Evolutionary conservation across 2,797 vertebrate genomes (phyloP), one percentile per base, ranked within the genome.

Genomic region (Notamacropus eugenii): DNA sequence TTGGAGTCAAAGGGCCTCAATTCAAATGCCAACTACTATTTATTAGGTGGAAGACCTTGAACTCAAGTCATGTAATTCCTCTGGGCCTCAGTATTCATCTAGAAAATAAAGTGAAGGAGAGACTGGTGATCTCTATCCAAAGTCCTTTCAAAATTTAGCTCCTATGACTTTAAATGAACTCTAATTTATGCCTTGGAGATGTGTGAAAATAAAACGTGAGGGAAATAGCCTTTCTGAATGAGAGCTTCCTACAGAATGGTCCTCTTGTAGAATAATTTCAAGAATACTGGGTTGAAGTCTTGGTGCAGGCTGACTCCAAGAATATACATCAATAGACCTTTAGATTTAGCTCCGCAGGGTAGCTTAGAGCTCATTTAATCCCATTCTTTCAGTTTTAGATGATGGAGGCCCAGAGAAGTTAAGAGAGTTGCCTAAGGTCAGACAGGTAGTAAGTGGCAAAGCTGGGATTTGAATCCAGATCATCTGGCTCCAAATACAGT

Each of bases 161-260:
- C 54, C 67, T 74, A 9, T 55, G 50, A n/a, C 31, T 11, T 56
- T 50, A 67, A 54, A 90, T 62, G n/a, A 40, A 74, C 24, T 55
- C 94, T 95, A 62, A 56, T 90, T 93, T 96, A 40, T 95, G 29
- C 29, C 92, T 93, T n/a, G 24, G 29, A 94, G 40, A 56, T 52
- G 5, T 87, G 24, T 92, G 92, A 92, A 56, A 54, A 93, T 74
- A 31, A 54, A 9, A 40, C 91, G 67, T 59, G 90, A 90, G 95
- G 91, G 87, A 95, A 95, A 96, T 28, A 95, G 27, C 92, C 67
- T 52, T 91, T 97, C 57, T 92, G 93, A 91, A 82, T 50, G n/a
- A 90, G 94, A 27, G n/a, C 92, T 5, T 0, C 22, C 52, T n/a
- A 31, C 54, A 93, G 87, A 93, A 94, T 54, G 54, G 92, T 87